Conservation (phyloP, 2,888 invertebrate species). For the Dicycla oo region DNA sequence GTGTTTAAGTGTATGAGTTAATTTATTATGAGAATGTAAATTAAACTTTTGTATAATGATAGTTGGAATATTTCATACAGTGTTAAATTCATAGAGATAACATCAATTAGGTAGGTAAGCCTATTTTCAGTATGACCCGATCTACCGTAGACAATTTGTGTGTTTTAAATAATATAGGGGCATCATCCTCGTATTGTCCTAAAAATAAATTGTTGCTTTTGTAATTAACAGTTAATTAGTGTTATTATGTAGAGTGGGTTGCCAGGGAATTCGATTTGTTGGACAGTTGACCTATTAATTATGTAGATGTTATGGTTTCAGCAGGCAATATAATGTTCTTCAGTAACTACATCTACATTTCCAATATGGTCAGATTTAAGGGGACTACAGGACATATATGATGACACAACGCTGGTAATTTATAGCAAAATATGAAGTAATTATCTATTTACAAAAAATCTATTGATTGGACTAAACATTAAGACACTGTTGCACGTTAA, state of each 20-base stretch:
- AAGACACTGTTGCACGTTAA: too few relatives aligned
- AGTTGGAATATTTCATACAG: neutral
- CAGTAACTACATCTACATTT: neutral
- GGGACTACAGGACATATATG: too few relatives aligned
- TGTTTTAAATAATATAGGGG: neutral
- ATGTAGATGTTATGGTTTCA: too few relatives aligned
- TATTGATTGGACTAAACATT: too few relatives aligned
- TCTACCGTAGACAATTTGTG: neutral
- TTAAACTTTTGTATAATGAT: neutral
- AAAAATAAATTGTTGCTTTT: neutral
- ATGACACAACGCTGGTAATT: too few relatives aligned
- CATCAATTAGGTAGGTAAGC: neutral
- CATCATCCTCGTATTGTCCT: neutral
- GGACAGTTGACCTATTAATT: neutral
- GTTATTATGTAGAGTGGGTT: conserved; percentile 11
- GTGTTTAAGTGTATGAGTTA: too few relatives aligned
- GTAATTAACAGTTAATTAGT: conserved; percentile 14
- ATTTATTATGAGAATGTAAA: neutral
- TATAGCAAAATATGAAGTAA: too few relatives aligned
- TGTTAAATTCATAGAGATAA: neutral
- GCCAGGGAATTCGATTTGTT: neutral
- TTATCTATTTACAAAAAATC: too few relatives aligned
- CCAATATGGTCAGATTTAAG: too few relatives aligned
- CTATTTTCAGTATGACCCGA: neutral
- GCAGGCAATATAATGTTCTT: neutral